A percentile compares a stretch with the other conserved stretches of the same genome.
These are phyloP conservation scores for Lepidurus packardi DNA, from an alignment of 1,140 invertebrate species.

Conservation along the genomic window DNA sequence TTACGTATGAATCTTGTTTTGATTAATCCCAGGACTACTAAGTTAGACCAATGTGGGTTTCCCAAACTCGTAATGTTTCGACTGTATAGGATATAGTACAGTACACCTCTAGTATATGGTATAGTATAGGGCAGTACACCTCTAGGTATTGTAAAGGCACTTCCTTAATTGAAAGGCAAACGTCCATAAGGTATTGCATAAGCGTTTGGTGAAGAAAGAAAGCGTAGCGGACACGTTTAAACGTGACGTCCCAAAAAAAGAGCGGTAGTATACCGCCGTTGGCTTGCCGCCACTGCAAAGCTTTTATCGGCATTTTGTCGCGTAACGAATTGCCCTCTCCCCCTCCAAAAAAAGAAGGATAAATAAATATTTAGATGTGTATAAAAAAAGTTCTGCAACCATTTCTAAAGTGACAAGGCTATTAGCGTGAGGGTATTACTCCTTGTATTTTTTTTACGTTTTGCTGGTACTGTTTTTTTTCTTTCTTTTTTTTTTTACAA, in stretches of 20 bases:
- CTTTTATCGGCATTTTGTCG: constrained; percentile 9
- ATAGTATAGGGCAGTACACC: no score
- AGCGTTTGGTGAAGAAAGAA: background rate
- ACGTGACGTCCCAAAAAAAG: background rate
- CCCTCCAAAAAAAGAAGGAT: background rate
- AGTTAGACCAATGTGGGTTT: no score
- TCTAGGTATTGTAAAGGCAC: no score
- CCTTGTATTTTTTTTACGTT: background rate
- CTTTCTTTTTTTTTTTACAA: no score
- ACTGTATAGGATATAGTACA: no score
- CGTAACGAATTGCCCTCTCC: constrained; percentile 9
- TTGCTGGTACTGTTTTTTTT: background rate
- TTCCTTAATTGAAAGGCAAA: background rate
- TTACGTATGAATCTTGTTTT: no score
- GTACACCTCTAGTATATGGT: no score
- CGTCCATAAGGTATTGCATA: background rate
- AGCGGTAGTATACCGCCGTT: constrained; percentile 1
- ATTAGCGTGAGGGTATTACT: background rate
- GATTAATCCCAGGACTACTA: no score
- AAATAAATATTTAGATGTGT: background rate
- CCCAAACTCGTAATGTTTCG: no score
- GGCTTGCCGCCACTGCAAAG: constrained; percentile 20
- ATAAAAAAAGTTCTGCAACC: background rate
- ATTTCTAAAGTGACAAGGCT: constrained; percentile 12
- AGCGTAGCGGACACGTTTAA: constrained; percentile 5